Percentiles rank a stretch among this genome's conserved stretches.
Conservation (phyloP, 2,888 invertebrate species). For the Arrhopalites spinosus region DNA sequence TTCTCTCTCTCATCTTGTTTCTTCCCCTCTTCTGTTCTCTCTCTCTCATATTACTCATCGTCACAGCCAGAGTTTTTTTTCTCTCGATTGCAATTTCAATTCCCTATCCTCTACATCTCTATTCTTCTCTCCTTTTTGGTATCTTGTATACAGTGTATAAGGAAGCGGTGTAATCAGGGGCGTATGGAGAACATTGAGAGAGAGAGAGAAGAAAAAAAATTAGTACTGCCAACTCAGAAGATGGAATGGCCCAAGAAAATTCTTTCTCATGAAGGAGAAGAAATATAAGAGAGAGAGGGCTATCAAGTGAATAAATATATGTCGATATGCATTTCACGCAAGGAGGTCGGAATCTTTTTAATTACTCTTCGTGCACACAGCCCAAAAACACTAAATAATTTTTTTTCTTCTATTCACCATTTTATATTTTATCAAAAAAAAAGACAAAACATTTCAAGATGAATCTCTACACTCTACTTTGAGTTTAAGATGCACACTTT, state of each 20-base stretch:
- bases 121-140: too few species aligned
- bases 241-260: not conserved
- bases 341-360: conserved; percentile 33
- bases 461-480: too few species aligned
- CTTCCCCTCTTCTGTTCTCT: not conserved
- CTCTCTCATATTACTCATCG: not conserved
- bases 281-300: not conserved
- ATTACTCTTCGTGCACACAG: conserved; percentile 16
- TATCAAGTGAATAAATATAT: not conserved
- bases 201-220: too few species aligned
- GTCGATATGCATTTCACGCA: conserved; percentile 23
- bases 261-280: not conserved
- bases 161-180: too few species aligned
- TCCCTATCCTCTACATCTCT: too few species aligned
- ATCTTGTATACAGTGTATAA: too few species aligned
- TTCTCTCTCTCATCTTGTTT: too few species aligned
- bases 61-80: not conserved
- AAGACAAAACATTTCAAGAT: too few species aligned
- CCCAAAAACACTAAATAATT: not conserved
- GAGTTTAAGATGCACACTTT: too few species aligned
- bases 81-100: too few species aligned
- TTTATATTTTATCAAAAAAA: too few species aligned
- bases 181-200: too few species aligned
- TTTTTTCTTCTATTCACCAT: not conserved
- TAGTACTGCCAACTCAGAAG: not conserved